These are phyloP conservation scores for Chrysomela aeneicollis DNA, from an alignment of 2,888 invertebrate species.

Conservation along the genomic window DNA sequence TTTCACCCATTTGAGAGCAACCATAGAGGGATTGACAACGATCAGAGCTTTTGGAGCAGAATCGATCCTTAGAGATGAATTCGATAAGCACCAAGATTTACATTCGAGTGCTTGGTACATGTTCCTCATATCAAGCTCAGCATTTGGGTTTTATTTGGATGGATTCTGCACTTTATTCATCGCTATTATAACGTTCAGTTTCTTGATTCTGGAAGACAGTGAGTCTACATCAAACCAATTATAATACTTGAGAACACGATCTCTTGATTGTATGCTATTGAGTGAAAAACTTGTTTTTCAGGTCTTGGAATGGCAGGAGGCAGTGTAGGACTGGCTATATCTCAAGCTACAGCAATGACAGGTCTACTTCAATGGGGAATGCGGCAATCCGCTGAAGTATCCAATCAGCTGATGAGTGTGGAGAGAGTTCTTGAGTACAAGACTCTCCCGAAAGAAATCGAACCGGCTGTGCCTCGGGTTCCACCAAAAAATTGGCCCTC, in stretches of 20 bases:
- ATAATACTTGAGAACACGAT: not conserved
- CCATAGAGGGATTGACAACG: constrained; percentile 78
- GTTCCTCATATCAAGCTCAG: constrained; percentile 67
- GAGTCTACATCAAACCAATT: constrained; percentile 16
- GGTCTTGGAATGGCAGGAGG: constrained; percentile 60
- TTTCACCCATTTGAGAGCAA: constrained; percentile 79
- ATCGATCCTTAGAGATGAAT: constrained; percentile 65
- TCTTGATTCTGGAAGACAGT: constrained; percentile 54
- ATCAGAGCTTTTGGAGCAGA: constrained; percentile 79
- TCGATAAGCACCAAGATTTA: constrained; percentile 65
- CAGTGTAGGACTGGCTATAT: constrained; percentile 60
- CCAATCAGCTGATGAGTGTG: constrained; percentile 87
- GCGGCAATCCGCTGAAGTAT: constrained; percentile 60
- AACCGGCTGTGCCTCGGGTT: constrained; percentile 62
- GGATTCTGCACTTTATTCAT: constrained; percentile 69
- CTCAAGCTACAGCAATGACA: constrained; percentile 55
- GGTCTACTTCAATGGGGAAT: constrained; percentile 87
- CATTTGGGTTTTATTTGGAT: constrained; percentile 71
- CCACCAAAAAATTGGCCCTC: constrained; percentile 73
- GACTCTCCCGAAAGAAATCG: constrained; percentile 64
- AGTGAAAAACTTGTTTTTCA: constrained; percentile 7
- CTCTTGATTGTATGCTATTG: not conserved
- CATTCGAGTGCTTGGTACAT: constrained; percentile 73
- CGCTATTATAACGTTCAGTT: constrained; percentile 70
- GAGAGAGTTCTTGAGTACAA: constrained; percentile 86